Percentiles rank a stretch among this genome's conserved stretches.
phyloP scores from a whole-genome alignment of 2,797 vertebrate genomes.

The Falco berigora region DNA sequence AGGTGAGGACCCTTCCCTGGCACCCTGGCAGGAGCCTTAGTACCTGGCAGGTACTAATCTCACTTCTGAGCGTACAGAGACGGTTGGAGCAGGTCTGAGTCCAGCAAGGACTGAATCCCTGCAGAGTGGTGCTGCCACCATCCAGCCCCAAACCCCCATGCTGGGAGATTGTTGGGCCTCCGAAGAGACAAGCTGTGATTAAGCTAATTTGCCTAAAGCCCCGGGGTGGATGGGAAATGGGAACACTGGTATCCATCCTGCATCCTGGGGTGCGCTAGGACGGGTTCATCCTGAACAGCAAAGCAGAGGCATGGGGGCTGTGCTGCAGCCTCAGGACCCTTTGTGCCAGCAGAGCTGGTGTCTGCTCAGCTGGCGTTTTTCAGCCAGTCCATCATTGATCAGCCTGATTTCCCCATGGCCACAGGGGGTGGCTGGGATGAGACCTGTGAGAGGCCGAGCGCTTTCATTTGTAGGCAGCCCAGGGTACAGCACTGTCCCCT shows the following conservation, averaged over 20 bases:
- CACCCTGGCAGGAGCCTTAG: neutral
- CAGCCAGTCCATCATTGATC: neutral
- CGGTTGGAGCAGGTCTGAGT: neutral
- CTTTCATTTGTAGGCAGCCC: neutral
- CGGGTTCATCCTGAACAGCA: neutral
- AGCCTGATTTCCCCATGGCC: neutral
- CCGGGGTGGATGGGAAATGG: no score
- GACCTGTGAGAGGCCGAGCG: neutral
- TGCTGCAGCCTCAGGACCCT: neutral
- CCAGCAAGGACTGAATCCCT: neutral
- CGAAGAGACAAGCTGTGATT: neutral
- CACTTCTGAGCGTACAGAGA: neutral
- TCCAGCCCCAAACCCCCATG: no score
- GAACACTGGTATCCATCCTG: neutral
- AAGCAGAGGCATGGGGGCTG: neutral
- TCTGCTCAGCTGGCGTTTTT: neutral
- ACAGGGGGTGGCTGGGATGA: neutral
- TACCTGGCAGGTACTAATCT: neutral
- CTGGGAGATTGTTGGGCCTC: neutral
- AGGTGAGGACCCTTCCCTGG: neutral
- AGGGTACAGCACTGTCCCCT: neutral
- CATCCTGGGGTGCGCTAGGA: accelerated
- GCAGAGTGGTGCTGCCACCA: neutral
- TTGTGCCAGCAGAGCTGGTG: neutral
- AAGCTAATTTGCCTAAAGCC: neutral